These are phyloP conservation scores for Phyllostomus hastatus DNA, from an alignment of 2,113 vertebrate species.

Conservation along the genomic window DNA sequence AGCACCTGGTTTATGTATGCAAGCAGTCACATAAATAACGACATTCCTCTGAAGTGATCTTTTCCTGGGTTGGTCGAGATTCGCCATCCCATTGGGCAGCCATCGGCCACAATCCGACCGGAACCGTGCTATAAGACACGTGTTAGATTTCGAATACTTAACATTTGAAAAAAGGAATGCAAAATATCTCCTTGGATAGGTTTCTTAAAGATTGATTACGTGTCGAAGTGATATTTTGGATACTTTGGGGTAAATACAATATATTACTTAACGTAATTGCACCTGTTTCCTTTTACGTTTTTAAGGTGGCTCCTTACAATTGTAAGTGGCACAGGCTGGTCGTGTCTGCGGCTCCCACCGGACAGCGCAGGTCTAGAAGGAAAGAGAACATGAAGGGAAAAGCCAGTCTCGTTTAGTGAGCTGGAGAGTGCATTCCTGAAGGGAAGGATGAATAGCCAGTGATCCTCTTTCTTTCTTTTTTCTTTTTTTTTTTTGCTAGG, in stretches of 20 bases:
- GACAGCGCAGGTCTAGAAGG: background rate
- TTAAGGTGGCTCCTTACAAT: background rate
- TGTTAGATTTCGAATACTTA: background rate
- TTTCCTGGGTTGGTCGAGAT: background rate
- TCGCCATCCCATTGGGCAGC: background rate
- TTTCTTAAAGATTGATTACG: background rate
- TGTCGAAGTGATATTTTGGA: background rate
- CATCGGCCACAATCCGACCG: background rate
- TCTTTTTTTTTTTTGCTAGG: background rate
- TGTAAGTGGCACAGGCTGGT: background rate
- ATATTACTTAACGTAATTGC: background rate
- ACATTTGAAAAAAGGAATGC: background rate
- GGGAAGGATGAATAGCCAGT: conserved; percentile 30
- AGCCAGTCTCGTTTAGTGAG: background rate
- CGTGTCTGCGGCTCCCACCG: background rate
- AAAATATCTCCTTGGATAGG: background rate
- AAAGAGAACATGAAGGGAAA: conserved; percentile 30
- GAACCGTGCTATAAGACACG: background rate
- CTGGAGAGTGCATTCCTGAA: conserved; percentile 44
- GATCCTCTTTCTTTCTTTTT: background rate
- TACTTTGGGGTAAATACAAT: background rate
- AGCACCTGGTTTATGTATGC: no score
- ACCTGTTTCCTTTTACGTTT: background rate
- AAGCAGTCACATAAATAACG: background rate
- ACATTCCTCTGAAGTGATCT: background rate